Percentiles rank a stretch among this genome's conserved stretches.
Evolutionary conservation across 2,888 invertebrate genomes (phyloP).

Genomic region (Lobophora halterata): DNA sequence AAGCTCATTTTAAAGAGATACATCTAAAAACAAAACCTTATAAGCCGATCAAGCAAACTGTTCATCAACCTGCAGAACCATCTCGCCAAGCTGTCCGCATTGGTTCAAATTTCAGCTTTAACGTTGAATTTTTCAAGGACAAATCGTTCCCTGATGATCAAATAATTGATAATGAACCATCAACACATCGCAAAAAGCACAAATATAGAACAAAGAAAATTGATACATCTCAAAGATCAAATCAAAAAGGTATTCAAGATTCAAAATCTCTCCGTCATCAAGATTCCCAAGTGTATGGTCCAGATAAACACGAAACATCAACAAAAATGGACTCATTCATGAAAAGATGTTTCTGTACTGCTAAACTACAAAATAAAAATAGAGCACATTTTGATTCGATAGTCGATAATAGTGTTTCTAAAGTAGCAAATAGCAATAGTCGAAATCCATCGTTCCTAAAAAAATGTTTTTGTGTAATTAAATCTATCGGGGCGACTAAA

Average conservation of each 20-base stretch:
- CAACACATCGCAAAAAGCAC: conserved; percentile 8
- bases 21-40: neutral
- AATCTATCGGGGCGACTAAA: neutral
- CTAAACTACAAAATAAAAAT: conserved; percentile 31
- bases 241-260: conserved; percentile 10
- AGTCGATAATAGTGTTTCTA: neutral
- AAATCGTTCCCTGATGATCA: conserved; percentile 9
- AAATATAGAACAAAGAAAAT: no score
- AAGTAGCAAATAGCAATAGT: neutral
- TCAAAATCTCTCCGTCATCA: conserved; percentile 2
- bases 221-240: conserved; percentile 23
- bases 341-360: conserved; percentile 46
- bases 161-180: neutral
- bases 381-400: neutral
- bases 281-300: conserved; percentile 15
- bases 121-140: conserved; percentile 42
- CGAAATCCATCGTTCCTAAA: conserved; percentile 1
- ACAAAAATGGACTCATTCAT: conserved; percentile 18
- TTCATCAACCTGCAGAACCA: conserved; percentile 1
- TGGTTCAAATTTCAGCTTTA: conserved; percentile 41
- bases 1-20: conserved; percentile 5
- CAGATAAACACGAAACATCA: conserved; percentile 18
- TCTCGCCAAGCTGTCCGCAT: conserved; percentile 34
- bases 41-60: conserved; percentile 3
- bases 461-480: conserved; percentile 7